Conservation (phyloP, 2,888 invertebrate genomes). For the Caenorhabditis sinica region DNA sequence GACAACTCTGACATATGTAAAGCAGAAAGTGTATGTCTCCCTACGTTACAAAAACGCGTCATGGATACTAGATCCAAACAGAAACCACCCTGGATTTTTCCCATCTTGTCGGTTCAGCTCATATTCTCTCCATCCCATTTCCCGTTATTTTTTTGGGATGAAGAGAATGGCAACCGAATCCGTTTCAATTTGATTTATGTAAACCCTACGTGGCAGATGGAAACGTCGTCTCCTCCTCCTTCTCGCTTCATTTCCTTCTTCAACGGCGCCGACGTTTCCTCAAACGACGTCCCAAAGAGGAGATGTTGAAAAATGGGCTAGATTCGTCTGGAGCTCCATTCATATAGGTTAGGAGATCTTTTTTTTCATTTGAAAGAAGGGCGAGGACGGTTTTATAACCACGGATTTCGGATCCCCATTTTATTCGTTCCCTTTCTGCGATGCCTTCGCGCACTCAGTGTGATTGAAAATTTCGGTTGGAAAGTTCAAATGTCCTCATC, state of each 20-base stretch:
- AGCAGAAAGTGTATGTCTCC: too few relatives aligned
- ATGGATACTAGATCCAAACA: neutral
- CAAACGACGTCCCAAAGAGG: conserved; percentile 47
- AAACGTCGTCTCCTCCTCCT: conserved; percentile 11
- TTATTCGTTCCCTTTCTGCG: neutral
- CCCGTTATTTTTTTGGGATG: conserved; percentile 20
- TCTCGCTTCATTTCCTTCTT: conserved; percentile 11
- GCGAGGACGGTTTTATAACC: neutral
- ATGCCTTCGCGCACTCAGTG: conserved; percentile 17
- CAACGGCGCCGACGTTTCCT: conserved; percentile 3
- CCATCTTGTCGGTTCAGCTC: neutral
- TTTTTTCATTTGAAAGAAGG: conserved; percentile 7
- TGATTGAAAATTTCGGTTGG: conserved; percentile 16
- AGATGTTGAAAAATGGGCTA: conserved; percentile 51
- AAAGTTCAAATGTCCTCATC: conserved; percentile 11
- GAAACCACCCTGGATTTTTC: neutral
- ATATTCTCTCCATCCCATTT: conserved; percentile 1
- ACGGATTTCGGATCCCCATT: conserved; percentile 4
- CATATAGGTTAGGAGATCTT: conserved; percentile 25
- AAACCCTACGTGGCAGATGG: conserved; percentile 52
- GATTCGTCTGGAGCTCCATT: conserved; percentile 31
- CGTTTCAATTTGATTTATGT: conserved; percentile 58
- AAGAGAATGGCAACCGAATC: conserved; percentile 37
- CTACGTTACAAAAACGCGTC: neutral
- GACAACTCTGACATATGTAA: too few relatives aligned